Evolutionary conservation across 2,888 invertebrate genomes (phyloP), one percentile per base, ranked within the genome.

Genomic region (Alitta virens): DNA sequence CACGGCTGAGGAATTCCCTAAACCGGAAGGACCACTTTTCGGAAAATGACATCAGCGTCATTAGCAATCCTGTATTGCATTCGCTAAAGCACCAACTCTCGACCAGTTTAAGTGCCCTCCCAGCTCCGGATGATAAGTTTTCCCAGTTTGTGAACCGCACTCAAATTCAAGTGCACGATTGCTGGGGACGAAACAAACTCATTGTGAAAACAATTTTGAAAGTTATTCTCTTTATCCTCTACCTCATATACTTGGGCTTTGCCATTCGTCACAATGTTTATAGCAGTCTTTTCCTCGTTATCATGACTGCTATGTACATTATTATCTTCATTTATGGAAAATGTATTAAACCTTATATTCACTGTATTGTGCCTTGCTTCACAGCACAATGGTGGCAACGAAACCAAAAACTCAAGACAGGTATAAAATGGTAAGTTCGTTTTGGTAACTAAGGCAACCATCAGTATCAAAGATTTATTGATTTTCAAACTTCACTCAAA

Each of bases 161-260:
- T 1, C 60, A 60, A 43, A 60, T 40, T 24, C 12, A 12, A 2
- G 60, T 54, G 43, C 38, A 53, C 21, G 24, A n/a, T 5, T 53
- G 2, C 14, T 60, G 60, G 60, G 26, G 9, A 5, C 27, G 25
- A 2, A 25, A 43, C 43, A 26, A 43, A 21, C 16, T 2, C 18
- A 1, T 2, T 12, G 54, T 42, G 23, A 24, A 42, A 40, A 23
- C 23, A 43, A 43, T 60, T 16, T 25, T 60, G 16, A 2, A 40
- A 43, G 43, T 43, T 1, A 53, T 38, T 40, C 2, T 60, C 16
- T 3, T 53, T 1, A 14, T 60, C 12, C 49, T 40, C 18, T 60
- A 54, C 46, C 43, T 60, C 21, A 43, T 54, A n/a, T 60, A 60
- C 46, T 53, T 60, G 25, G 42, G 53, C 18, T 60, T 54, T 27